Base-by-base conservation (phyloP, 2,888 invertebrate species). In the Leptinotarsa tumamoca region DNA sequence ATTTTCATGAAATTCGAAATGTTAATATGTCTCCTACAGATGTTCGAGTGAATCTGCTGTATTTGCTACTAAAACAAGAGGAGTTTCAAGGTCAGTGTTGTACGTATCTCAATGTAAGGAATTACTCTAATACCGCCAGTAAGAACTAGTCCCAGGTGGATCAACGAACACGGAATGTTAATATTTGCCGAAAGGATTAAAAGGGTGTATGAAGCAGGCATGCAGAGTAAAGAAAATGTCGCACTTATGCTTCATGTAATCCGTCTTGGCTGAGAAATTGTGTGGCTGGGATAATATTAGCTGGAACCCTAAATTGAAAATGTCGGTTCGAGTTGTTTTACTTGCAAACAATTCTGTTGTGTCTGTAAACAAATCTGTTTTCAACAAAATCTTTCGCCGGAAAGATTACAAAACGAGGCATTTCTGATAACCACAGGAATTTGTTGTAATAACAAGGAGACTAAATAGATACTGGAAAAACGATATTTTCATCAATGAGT, bases 131-230 rank as follows among this genome's bases (percentile, higher is more conserved):
- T 52, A 52, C 17, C 52, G 52, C 15, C 23, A 14, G 58, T 23
- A 56, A 4, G 56, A 56, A 17, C 52, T 17, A 52, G 52, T 52
- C 52, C 52, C 58, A 58, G 58, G 58, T 58, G 58, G 58, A 21
- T 58, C 14, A 58, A 23, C 58, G 14, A 18, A 18, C 3, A 17
- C 1, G 21, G 23, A 58, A 58, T 23, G 58, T 58, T 58, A 3
- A 58, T 18, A 58, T 58, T 58, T 58, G 23, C 23, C 58, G 23
- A 58, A 58, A 23, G 58, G 58, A 58, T 58, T 58, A 58, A 21
- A 58, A 58, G 4, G 14, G 58, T 58, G 23, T 23, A 23, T 21
- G 15, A 23, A 58, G 23, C 58, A 58, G 58, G 15, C 23, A 58
- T 21, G 58, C 14, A 23, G 58, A 21, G 58, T 58, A 5, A 4